A percentile compares a stretch with the other conserved stretches of the same genome.
These are phyloP conservation scores for Fistularia tabacaria DNA, from an alignment of 2,797 vertebrate genomes.

Conservation along the genomic window DNA sequence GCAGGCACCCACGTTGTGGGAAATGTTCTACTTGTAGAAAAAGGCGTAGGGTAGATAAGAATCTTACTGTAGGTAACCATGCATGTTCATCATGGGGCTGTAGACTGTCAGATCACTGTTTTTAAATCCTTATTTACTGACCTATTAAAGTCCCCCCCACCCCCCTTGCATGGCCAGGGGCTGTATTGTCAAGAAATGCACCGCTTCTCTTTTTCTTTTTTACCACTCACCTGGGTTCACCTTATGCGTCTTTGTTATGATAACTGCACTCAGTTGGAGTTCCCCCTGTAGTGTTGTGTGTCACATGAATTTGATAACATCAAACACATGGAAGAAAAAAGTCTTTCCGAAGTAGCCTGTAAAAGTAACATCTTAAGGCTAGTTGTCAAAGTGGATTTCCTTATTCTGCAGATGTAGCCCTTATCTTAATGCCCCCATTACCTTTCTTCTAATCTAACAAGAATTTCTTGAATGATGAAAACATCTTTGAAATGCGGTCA, in stretches of 20 bases:
- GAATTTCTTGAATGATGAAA: slow-evolving; percentile 27
- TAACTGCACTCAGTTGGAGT: slow-evolving; percentile 53
- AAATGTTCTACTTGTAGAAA: slow-evolving; percentile 3
- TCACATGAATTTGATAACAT: slow-evolving; percentile 60
- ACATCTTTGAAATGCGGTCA: slow-evolving; percentile 6
- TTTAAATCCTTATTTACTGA: slow-evolving; percentile 36
- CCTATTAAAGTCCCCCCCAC: slow-evolving; percentile 12
- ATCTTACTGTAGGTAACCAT: slow-evolving; percentile 20
- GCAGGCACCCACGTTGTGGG: slow-evolving; percentile 5
- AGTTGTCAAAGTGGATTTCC: slow-evolving; percentile 44
- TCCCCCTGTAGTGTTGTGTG: slow-evolving; percentile 37
- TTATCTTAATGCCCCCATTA: slow-evolving; percentile 36
- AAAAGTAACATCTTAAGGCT: slow-evolving; percentile 38
- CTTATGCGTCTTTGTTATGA: slow-evolving; percentile 61
- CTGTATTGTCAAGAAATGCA: slow-evolving; percentile 54
- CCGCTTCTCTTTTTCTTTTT: slow-evolving; percentile 34
- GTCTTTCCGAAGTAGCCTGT: slow-evolving; percentile 38
- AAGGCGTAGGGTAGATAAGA: slow-evolving; percentile 22
- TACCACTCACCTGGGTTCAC: slow-evolving; percentile 46
- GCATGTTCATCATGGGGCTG: slow-evolving; percentile 50
- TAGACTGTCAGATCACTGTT: slow-evolving; percentile 42
- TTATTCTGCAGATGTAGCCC: slow-evolving; percentile 18
- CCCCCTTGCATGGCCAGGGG: slow-evolving; percentile 42
- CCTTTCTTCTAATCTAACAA: slow-evolving; percentile 20
- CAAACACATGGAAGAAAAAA: slow-evolving; percentile 51